Evolutionary conservation across 2,888 invertebrate genomes (phyloP), one percentile per base, ranked within the genome.

Genomic region (Eupeodes latifasciatus): DNA sequence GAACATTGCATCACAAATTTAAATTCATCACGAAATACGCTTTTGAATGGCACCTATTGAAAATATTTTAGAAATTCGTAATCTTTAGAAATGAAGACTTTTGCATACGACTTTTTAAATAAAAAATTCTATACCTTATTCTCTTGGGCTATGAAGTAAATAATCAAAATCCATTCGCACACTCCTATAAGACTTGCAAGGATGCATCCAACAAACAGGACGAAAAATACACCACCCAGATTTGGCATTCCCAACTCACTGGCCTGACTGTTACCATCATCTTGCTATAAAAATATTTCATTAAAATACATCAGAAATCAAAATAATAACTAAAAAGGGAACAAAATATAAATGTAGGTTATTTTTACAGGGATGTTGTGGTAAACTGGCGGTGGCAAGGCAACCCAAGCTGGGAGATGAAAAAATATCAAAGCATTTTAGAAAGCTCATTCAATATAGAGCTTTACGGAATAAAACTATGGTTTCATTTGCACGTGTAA

Each of bases 1-100:
- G 95, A 95, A 91, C 96, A 97, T 91, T 95, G 95, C 2, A 96
- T 92, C 47, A 97, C 95, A 91, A 97, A 97, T 90, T 95, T 96
- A 69, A 97, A 89, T 92, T 97, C 97, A 1, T 95, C 96, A 69
- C 94, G 93, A 47, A 97, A 91, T 91, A 96, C 96, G 66, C 95
- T 94, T 91, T 94, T 95, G 91, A 97, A 96, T 12, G 96, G 93
- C 2, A 96, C 94, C 95, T 96, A 49, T 9, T 40, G 9, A 10
- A 14, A 14, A 47, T 12, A 19, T 16, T 47, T 5, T 11, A 5
- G 36, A 55, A 55, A 9, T 10, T 11, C 1, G 16, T 57, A 11
- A 11, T 57, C 27, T 27, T 27, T 27, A 27, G 27, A 27, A 27
- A 27, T 1, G 27, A 27, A 27, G 27, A 3, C 27, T 27, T 27